Conservation (phyloP, 2,797 vertebrate genomes). For the Darevskia mixta region DNA sequence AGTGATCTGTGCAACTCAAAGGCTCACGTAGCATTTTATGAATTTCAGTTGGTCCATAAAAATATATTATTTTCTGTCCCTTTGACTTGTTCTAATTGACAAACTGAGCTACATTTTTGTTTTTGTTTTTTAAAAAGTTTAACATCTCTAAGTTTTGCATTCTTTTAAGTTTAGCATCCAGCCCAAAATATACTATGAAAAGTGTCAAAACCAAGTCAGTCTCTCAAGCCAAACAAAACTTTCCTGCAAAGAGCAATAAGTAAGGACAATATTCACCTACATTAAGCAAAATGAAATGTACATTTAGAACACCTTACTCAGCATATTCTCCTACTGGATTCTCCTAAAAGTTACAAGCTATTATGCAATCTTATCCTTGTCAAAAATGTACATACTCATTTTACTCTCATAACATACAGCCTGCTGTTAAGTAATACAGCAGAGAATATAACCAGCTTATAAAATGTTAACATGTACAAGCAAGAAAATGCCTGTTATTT, state of each 20-base stretch:
- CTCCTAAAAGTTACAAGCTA: slow-evolving; percentile 67
- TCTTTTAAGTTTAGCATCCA: neutral
- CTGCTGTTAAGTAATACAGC: slow-evolving; percentile 70
- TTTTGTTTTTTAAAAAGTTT: neutral
- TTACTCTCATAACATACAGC: slow-evolving; percentile 63
- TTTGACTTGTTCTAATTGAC: neutral
- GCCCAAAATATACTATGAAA: neutral
- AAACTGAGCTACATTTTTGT: neutral
- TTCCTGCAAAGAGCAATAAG: slow-evolving; percentile 22
- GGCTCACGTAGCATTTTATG: neutral
- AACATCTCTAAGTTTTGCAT: too few relatives aligned
- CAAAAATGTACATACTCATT: slow-evolving; percentile 69
- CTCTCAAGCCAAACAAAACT: slow-evolving; percentile 23
- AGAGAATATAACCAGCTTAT: slow-evolving; percentile 76
- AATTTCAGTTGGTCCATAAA: neutral
- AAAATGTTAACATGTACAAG: slow-evolving; percentile 81
- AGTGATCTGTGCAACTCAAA: neutral
- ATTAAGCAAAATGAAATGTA: slow-evolving; percentile 50
- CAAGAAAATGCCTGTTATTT: slow-evolving; percentile 81
- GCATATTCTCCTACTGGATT: slow-evolving; percentile 52
- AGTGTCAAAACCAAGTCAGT: neutral
- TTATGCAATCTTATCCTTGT: slow-evolving; percentile 65
- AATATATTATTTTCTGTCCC: neutral
- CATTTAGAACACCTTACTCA: slow-evolving; percentile 58
- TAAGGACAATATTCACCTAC: slow-evolving; percentile 9